A percentile compares a stretch with the other conserved stretches of the same genome.
Conservation (phyloP, 2,797 vertebrate species). For the Alectoris magna region DNA sequence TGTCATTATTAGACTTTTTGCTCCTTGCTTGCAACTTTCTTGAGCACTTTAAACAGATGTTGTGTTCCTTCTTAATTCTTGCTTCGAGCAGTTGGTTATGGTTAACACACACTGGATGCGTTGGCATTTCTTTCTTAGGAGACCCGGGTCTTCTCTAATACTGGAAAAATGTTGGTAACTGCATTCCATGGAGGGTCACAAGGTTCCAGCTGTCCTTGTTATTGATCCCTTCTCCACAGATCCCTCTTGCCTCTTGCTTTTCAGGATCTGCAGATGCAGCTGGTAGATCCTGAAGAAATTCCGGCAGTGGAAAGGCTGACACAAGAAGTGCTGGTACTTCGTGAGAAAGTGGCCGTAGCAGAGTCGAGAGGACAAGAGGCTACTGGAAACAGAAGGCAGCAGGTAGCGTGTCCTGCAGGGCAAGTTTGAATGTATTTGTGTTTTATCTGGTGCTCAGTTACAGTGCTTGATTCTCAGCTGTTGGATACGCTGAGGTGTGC, state of each 20-base stretch:
- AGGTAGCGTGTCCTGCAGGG: conserved; percentile 76
- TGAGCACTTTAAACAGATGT: not conserved
- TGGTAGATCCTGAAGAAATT: conserved; percentile 86
- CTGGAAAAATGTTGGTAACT: not conserved
- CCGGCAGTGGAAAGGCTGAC: conserved; percentile 87
- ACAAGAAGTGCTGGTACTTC: conserved; percentile 87
- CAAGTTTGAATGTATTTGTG: not conserved
- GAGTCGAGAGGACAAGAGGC: conserved; percentile 73
- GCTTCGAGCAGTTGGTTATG: not conserved
- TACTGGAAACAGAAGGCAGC: conserved; percentile 75
- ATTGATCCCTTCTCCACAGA: not conserved
- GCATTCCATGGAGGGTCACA: not conserved
- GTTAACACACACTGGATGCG: not conserved
- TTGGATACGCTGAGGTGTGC: not conserved
- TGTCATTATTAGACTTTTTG: not conserved
- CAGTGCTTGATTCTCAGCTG: not conserved
- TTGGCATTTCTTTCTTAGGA: not conserved
- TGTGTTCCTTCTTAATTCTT: not conserved
- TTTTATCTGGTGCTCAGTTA: not conserved
- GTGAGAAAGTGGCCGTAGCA: conserved; percentile 79
- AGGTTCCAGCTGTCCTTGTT: conserved; percentile 23
- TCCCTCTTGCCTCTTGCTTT: conserved; percentile 17
- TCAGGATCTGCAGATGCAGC: conserved; percentile 89
- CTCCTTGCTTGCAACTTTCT: not conserved
- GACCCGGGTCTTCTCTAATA: not conserved